Evolutionary conservation across 2,888 invertebrate species (phyloP).

Genomic region (Drosophila greeni): DNA sequence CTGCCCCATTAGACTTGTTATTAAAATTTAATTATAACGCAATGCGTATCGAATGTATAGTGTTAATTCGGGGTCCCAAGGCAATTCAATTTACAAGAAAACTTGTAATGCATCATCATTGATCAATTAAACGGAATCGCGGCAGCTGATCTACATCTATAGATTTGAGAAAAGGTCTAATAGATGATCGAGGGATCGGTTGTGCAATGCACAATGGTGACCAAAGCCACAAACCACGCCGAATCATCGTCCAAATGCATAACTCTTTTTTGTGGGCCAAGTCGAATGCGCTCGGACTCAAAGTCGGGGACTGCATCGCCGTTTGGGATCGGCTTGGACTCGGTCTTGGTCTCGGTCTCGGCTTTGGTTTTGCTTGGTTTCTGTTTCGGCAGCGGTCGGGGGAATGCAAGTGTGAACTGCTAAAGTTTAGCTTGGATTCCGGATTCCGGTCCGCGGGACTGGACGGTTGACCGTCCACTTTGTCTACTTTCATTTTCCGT

Average conservation of each 20-base stretch:
- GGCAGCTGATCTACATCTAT: conserved; percentile 22
- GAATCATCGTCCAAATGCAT: conserved; percentile 50
- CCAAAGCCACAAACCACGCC: conserved; percentile 43
- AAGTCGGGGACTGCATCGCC: conserved; percentile 23
- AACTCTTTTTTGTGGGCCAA: conserved; percentile 50
- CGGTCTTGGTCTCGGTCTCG: conserved; percentile 20
- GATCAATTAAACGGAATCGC: conserved; percentile 21
- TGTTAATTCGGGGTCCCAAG: conserved; percentile 23
- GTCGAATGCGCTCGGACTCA: conserved; percentile 41
- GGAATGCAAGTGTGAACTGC: conserved; percentile 42
- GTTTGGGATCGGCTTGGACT: conserved; percentile 14
- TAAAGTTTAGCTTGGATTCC: conserved; percentile 39
- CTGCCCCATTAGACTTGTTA: not conserved
- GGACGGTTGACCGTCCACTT: conserved; percentile 18
- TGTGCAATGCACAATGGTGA: conserved; percentile 40
- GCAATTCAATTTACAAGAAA: conserved; percentile 30
- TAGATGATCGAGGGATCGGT: conserved; percentile 35
- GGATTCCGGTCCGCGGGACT: conserved; percentile 22
- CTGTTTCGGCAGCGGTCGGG: not conserved
- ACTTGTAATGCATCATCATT: conserved; percentile 35
- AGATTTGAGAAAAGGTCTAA: conserved; percentile 25
- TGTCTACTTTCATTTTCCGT: conserved; percentile 50
- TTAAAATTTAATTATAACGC: conserved; percentile 19
- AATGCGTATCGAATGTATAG: conserved; percentile 29
- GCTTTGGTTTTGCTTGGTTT: not conserved